Evolutionary conservation across 2,113 vertebrate genomes (phyloP).

Genomic region (Campylorhamphus procurvoides): DNA sequence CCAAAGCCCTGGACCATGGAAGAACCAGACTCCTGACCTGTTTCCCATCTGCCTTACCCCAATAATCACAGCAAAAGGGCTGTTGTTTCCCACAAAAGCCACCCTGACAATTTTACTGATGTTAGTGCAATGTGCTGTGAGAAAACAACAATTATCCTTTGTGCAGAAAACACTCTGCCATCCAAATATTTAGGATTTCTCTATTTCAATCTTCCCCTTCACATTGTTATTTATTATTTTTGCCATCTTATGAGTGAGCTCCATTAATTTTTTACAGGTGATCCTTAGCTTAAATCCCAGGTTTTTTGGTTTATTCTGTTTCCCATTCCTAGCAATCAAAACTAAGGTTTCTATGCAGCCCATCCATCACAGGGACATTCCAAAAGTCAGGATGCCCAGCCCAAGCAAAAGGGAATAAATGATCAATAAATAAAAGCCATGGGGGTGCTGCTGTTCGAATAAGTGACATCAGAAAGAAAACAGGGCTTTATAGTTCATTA

Average conservation of each 20-base stretch:
- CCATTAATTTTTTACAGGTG: background rate
- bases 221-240: background rate
- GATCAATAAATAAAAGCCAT: background rate
- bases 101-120: too few species aligned
- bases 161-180: background rate
- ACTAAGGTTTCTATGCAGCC: background rate
- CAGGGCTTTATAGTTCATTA: background rate
- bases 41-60: background rate
- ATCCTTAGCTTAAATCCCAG: background rate
- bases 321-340: background rate
- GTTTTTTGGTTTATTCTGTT: background rate
- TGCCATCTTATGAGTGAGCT: background rate
- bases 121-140: background rate
- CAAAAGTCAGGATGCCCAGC: background rate
- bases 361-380: fast-evolving
- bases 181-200: background rate
- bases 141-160: background rate
- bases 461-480: background rate
- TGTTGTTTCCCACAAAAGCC: background rate
- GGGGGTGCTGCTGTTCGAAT: background rate
- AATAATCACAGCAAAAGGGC: background rate
- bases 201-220: background rate
- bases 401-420: background rate
- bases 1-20: background rate
- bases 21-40: background rate